Base-by-base conservation (phyloP, 2,888 invertebrate species). In the Oscheius sp. region DNA sequence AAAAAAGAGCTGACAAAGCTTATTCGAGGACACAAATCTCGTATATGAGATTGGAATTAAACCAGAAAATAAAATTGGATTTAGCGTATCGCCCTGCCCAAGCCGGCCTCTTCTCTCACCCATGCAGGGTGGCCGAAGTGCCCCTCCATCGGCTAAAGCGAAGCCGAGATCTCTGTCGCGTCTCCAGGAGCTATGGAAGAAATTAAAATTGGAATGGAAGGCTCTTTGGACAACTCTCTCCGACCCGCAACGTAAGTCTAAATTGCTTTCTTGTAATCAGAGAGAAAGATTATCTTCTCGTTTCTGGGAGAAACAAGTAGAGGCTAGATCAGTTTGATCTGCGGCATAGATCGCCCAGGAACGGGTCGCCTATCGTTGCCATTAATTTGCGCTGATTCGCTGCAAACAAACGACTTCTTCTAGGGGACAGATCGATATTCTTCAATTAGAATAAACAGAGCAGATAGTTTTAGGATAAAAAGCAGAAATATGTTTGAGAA, bases 101-200 rank as follows among this genome's bases (percentile, higher is more conserved):
- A n/a, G 25, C 37, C 64, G 33, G 17, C 45, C 31, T 10, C 45
- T 64, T 31, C 64, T 64, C 33, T 45, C 27, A 45, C 61, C 42
- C 45, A 45, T 45, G 61, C 61, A 33, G 61, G 61, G 45, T 61
- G 61, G 31, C 45, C 61, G 45, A 12, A 42, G 61, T 33, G 61
- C 42, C 61, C 34, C 55, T 33, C 33, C 55, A 17, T 34, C 55
- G 55, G 37, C 33, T 12, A 55, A 64, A 48, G 29, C 42, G 23
- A 61, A 61, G 8, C 23, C 37, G 20, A 20, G 23, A 23, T 42
- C 45, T 39, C 46, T 29, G 15, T 64, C n/a, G n/a, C n/a, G 50
- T 48, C 20, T 48, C 3, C 8, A 29, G 2, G 48, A 64, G 34
- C 33, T 64, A 23, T 27, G 64, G 33, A 29, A 48, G 23, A 23